Conservation (phyloP, 2,797 vertebrate species). For the Poeciliopsis paucimaculata region DNA sequence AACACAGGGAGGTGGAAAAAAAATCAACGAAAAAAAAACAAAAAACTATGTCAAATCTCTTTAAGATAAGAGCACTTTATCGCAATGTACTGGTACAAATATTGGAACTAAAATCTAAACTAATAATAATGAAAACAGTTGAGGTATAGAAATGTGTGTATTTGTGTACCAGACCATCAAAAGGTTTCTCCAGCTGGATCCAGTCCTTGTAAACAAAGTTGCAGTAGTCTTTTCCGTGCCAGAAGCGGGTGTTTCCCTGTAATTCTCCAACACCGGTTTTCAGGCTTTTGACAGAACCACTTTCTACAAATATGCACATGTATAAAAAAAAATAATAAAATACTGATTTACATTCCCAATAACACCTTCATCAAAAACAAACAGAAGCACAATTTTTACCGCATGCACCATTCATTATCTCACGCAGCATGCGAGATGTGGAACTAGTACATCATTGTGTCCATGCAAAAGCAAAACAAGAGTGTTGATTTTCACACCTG, state of each 20-base stretch:
- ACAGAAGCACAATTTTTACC: background rate
- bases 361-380: background rate
- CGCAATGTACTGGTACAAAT: no score
- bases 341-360: background rate
- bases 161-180: slow-evolving; percentile 85
- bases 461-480: background rate
- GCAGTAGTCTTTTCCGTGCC: slow-evolving; percentile 98
- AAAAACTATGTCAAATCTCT: background rate
- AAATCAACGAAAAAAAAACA: background rate
- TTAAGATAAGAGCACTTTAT: background rate
- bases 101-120: background rate
- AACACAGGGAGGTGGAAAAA: background rate
- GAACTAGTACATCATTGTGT: background rate
- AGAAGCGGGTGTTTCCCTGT: slow-evolving; percentile 93
- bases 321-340: background rate
- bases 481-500: slow-evolving; percentile 64
- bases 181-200: slow-evolving; percentile 97
- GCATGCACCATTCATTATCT: background rate
- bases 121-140: background rate
- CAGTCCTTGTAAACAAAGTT: slow-evolving; percentile 98
- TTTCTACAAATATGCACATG: slow-evolving; percentile 73
- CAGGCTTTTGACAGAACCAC: slow-evolving; percentile 86
- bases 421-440: background rate
- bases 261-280: slow-evolving; percentile 91
- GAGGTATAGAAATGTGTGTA: background rate